These are phyloP conservation scores for Caenorhabditis afra DNA, from an alignment of 2,888 invertebrate genomes.

Conservation along the genomic window DNA sequence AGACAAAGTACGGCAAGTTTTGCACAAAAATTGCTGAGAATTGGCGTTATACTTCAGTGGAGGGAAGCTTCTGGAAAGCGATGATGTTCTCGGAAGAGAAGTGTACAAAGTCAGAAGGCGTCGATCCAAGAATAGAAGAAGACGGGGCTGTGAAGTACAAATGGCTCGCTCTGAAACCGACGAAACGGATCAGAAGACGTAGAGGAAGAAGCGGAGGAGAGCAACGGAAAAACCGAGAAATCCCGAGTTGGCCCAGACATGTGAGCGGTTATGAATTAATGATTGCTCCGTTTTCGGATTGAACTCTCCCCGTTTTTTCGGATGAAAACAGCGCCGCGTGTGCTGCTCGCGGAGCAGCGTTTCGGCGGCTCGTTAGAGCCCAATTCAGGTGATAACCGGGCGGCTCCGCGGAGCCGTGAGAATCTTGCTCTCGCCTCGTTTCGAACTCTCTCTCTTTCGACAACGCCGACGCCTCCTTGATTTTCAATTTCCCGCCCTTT, in stretches of 20 bases:
- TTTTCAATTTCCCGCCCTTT: slow-evolving; percentile 50
- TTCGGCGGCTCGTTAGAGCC: slow-evolving; percentile 38
- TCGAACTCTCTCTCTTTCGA: slow-evolving; percentile 24
- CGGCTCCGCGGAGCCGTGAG: slow-evolving; percentile 15
- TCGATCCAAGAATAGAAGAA: slow-evolving; percentile 14
- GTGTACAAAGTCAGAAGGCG: slow-evolving; percentile 12
- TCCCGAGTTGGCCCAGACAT: slow-evolving; percentile 34
- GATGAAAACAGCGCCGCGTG: slow-evolving; percentile 29
- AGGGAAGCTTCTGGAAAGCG: too few species aligned
- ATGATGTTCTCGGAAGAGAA: too few species aligned
- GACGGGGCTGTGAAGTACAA: neutral
- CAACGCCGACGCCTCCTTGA: slow-evolving; percentile 1
- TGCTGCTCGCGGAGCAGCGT: neutral
- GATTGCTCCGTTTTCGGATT: slow-evolving; percentile 51
- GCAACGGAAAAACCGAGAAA: slow-evolving; percentile 13
- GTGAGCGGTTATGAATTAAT: slow-evolving; percentile 62
- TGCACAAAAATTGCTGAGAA: too few species aligned
- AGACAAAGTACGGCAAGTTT: too few species aligned
- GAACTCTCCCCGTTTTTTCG: slow-evolving; percentile 26
- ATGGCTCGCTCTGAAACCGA: neutral
- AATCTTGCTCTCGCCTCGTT: slow-evolving; percentile 18
- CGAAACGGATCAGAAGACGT: slow-evolving; percentile 33
- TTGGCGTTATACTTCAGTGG: too few species aligned
- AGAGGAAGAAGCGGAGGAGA: slow-evolving; percentile 13
- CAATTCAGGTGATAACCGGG: slow-evolving; percentile 40